These are phyloP conservation scores for Oreochromis grahami DNA, from an alignment of 2,797 vertebrate species.

Conservation along the genomic window DNA sequence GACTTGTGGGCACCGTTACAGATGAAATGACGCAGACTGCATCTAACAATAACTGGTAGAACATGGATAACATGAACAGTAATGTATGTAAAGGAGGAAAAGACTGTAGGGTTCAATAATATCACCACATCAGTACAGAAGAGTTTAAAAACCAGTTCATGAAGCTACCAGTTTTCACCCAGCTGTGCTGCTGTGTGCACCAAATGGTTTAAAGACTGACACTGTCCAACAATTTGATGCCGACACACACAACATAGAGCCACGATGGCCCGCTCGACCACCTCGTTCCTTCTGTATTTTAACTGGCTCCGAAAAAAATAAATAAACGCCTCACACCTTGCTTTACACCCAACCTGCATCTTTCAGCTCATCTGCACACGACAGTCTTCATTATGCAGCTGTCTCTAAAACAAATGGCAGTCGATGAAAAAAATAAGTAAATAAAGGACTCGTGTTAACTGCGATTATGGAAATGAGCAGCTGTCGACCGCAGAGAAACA, in stretches of 20 bases:
- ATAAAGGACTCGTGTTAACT: not conserved
- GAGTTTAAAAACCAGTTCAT: not conserved
- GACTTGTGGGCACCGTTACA: not conserved
- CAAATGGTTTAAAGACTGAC: not conserved
- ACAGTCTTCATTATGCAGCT: accelerated
- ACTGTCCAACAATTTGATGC: not conserved
- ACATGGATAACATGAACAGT: not conserved
- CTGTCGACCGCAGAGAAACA: not conserved
- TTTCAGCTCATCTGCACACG: not conserved
- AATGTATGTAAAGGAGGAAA: not conserved
- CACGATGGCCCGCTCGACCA: not conserved
- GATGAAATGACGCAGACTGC: not conserved
- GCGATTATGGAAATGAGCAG: accelerated
- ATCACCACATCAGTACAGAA: not conserved
- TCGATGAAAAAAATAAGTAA: not conserved
- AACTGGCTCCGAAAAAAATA: not conserved
- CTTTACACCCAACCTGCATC: not conserved
- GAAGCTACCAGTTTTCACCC: not conserved
- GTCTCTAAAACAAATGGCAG: not conserved
- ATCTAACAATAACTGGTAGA: accelerated
- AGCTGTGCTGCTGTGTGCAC: not conserved
- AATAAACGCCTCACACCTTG: not conserved
- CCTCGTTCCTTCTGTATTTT: not conserved
- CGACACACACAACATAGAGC: not conserved
- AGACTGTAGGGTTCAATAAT: accelerated